Evolutionary conservation across 2,888 invertebrate species (phyloP), one percentile per base, ranked within the genome.

Genomic region (Lottia gigantea): DNA sequence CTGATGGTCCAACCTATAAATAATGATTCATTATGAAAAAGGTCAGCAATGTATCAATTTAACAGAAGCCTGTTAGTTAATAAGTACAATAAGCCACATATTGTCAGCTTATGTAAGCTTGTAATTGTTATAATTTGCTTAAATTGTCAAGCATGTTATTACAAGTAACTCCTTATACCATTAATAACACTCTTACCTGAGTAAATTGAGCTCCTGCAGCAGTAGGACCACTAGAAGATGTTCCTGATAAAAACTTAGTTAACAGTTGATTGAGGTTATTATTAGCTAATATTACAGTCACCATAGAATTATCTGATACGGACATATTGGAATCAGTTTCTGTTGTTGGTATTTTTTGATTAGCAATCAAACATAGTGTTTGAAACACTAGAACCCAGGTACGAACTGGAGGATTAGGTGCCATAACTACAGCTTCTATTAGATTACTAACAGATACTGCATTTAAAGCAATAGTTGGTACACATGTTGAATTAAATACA

Each of bases 311-410:
- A 14, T 71, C 71, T 3, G 67, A 64, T 14, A 74, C 64, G 23
- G 76, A 75, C 0, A 66, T 67, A n/a, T 72, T 73, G 12, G 70
- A 55, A 7, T 73, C 76, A 11, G 66, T 68, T 15, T 76, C 78
- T 19, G 70, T 62, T 19, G 76, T 74, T 23, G 71, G 64, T 14
- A 78, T 71, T 74, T 84, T 85, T 71, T 92, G 91, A 87, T 93
- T 93, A 67, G 93, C 92, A 64, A 93, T 92, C 85, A 94, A 90
- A 1, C 94, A 93, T 66, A 95, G 88, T 16, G 93, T 92, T 84
- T 94, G 94, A 87, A 95, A 91, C 0, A 93, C 93, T 45, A 94
- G 90, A 80, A 94, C 93, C 95, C 95, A 95, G 74, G 94, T 93
- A 72, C 94, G 91, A 46, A 94, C 89, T 66, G 93, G 92, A 66